phyloP scores from a whole-genome alignment of 2,113 vertebrate genomes.

The Pseudonaja textilis region DNA sequence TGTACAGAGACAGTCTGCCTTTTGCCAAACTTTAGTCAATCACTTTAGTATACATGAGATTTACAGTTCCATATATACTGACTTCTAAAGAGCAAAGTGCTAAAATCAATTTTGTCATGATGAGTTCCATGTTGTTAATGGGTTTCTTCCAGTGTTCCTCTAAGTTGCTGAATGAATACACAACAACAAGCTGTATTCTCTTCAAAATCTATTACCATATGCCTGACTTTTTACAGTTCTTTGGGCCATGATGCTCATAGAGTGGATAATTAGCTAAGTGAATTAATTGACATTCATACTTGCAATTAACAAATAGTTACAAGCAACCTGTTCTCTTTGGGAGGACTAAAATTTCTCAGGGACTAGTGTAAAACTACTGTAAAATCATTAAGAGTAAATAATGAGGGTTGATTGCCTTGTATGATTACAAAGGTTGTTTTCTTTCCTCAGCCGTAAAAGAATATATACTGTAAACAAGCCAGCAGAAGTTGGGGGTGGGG shows the following conservation, averaged over 20 bases:
- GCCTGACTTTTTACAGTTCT: slow-evolving; percentile 73
- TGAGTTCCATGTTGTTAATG: background rate
- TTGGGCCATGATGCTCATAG: slow-evolving; percentile 70
- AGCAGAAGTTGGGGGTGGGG: background rate
- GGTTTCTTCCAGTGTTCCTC: rapidly evolving
- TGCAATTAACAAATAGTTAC: slow-evolving; percentile 76
- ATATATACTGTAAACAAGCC: background rate
- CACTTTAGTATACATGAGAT: slow-evolving; percentile 15
- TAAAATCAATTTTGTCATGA: background rate
- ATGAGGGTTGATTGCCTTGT: slow-evolving; percentile 1
- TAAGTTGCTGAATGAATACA: slow-evolving; percentile 29
- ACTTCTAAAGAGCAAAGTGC: background rate
- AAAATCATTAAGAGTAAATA: slow-evolving; percentile 50
- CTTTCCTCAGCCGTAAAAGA: slow-evolving; percentile 3
- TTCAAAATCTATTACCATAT: slow-evolving; percentile 62
- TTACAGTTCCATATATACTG: background rate
- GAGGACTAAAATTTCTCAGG: slow-evolving; percentile 69
- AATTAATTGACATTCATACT: slow-evolving; percentile 80
- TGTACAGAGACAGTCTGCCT: background rate
- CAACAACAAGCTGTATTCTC: slow-evolving; percentile 17
- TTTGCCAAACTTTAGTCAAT: background rate
- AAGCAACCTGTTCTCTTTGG: slow-evolving; percentile 75
- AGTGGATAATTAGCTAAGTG: slow-evolving; percentile 80
- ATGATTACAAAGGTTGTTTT: background rate
- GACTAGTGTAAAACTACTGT: slow-evolving; percentile 58